Percentiles rank a stretch among this genome's conserved stretches.
phyloP scores from a whole-genome alignment of 2,113 vertebrate genomes.

The Atlantisia rogersi region DNA sequence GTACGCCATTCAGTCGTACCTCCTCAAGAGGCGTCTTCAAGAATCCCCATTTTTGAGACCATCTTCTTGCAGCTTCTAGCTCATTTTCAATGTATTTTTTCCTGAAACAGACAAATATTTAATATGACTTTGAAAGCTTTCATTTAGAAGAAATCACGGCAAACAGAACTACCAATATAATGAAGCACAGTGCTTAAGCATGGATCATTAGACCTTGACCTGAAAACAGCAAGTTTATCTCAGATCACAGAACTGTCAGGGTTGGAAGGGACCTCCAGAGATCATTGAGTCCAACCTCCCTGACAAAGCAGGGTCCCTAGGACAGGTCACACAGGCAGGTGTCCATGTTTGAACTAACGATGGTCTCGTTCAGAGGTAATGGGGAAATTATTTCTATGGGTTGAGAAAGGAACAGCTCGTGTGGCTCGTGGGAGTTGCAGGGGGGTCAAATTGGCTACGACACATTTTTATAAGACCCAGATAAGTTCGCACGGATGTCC shows the following conservation, averaged over 20 bases:
- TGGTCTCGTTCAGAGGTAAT: not conserved
- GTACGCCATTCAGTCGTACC: constrained; percentile 62
- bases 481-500: accelerated
- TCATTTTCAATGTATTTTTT: constrained; percentile 64
- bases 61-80: constrained; percentile 53
- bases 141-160: not conserved
- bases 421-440: not conserved
- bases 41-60: constrained; percentile 79
- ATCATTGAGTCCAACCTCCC: no score
- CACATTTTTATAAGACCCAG: not conserved
- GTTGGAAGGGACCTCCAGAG: no score
- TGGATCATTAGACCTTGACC: not conserved
- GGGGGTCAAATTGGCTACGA: not conserved
- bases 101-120: constrained; percentile 59
- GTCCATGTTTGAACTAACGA: not conserved
- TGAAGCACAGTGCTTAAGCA: not conserved
- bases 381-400: not conserved
- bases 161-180: not conserved
- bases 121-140: not conserved
- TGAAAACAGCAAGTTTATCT: not conserved
- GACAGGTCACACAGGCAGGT: no score
- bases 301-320: no score
- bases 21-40: constrained; percentile 61
- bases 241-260: no score
- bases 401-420: not conserved